Base-by-base conservation (phyloP, 2,797 vertebrate species). In the Intellagama lesueurii region DNA sequence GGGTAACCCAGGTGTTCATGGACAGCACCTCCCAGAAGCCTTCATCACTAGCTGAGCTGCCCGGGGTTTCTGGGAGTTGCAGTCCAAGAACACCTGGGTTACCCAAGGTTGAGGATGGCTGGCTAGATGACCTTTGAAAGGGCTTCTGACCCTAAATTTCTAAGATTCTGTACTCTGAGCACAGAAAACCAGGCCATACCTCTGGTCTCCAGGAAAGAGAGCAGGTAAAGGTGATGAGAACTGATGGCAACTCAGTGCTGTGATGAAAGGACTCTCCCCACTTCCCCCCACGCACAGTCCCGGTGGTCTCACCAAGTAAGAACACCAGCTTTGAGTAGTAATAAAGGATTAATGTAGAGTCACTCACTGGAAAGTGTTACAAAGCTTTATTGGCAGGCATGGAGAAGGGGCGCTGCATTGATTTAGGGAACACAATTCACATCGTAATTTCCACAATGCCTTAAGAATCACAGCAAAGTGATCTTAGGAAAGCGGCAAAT, bases 401-500 rank as follows among this genome's bases (percentile, higher is more conserved):
- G n/a, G 35, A 47, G 90, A 88, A 90, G 92, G 49, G 11, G 47
- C 78, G 66, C 86, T 79, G 81, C 94, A 94, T 92, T 94, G 95
- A 95, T 95, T 96, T 94, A 95, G 88, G 93, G 90, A 94, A 91
- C 85, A 60, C 35, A 87, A 91, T 93, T 93, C 92, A 93, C 66
- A 81, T 92, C 88, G 84, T 93, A 94, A 94, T 95, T 95, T 95
- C 90, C 3, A 1, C 68, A 87, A 88, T 91, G 93, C 91, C 93
- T 95, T 93, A 95, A 93, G 92, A 94, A 95, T 91, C 91, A 84
- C 91, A 89, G 77, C 77, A 81, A 93, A 95, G 94, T 90, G 94
- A 96, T 95, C 95, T 93, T 93, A 87, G 32, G 85, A 94, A 95
- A 89, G 94, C 80, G 92, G 94, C 94, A 95, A 96, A 95, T 93